Conservation (phyloP, 2,888 invertebrate genomes). For the Capitulum mitella region DNA sequence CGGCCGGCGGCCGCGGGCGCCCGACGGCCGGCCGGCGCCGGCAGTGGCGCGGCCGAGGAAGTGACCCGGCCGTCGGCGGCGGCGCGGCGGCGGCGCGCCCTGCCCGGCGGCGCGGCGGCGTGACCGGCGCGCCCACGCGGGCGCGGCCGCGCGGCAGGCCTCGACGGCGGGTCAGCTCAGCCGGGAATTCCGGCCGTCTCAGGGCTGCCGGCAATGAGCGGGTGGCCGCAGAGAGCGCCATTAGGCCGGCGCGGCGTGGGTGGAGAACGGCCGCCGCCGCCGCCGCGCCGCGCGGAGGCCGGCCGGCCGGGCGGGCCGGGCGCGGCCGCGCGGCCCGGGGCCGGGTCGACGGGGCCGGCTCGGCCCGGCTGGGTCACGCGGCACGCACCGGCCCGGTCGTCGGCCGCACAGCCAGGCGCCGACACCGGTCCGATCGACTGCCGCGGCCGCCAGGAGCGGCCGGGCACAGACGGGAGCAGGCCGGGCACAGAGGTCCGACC, state of each 20-base stretch:
- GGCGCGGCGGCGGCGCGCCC: background rate
- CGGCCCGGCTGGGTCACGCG: background rate
- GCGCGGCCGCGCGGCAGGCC: background rate
- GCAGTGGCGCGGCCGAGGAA: too few relatives aligned
- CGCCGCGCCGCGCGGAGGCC: too few relatives aligned
- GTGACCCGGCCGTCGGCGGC: background rate
- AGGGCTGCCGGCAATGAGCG: background rate
- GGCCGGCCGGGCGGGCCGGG: too few relatives aligned
- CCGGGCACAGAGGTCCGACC: too few relatives aligned
- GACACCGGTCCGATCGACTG: too few relatives aligned
- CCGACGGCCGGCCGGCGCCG: too few relatives aligned
- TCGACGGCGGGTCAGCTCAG: background rate
- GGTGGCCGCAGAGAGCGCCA: background rate
- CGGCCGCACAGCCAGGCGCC: background rate
- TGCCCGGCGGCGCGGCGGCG: background rate
- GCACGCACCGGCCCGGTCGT: background rate
- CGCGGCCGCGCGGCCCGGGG: background rate
- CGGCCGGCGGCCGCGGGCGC: too few relatives aligned
- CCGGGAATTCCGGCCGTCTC: constrained; percentile 4
- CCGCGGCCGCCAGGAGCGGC: too few relatives aligned
- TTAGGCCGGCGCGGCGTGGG: background rate
- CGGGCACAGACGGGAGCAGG: too few relatives aligned
- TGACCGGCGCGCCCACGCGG: background rate
- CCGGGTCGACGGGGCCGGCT: too few relatives aligned
- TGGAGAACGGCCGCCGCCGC: too few relatives aligned